Evolutionary conservation across 2,797 vertebrate species (phyloP), one percentile per base, ranked within the genome.

Genomic region (Pseudochromis fuscus): DNA sequence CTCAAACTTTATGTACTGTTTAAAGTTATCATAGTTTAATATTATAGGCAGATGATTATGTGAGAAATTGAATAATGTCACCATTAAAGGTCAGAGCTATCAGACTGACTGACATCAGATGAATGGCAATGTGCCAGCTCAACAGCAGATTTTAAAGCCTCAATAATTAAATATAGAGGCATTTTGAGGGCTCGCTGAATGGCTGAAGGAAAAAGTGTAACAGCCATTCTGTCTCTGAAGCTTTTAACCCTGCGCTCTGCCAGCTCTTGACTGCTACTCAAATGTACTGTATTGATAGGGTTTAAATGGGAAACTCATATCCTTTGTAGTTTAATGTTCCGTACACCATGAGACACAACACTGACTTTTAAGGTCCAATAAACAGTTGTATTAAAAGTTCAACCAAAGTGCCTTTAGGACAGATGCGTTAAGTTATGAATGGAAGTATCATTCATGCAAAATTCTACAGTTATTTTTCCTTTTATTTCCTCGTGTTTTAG

Each of bases 71-170:
- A 93, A 90, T 81, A 86, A 88, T 86, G 87, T 86, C 76, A 85
- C 69, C 31, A 68, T 81, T 74, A 92, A 93, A 94, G 89, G 91
- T 93, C 87, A 86, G 74, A 82, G 77, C 76, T 46, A 79, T 91
- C 87, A 88, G 88, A 59, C 71, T 85, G 82, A 88, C 74, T 89
- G 89, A 87, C 87, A 87, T 81, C 45, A 73, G 56, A 82, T 79
- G 75, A 89, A 91, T 89, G 81, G 83, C 72, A 85, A 76, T 75
- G 77, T 69, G 69, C 72, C 51, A 42, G 74, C 78, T 88, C 75
- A 77, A 82, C 77, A 79, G 87, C 71, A 59, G 56, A 77, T 83
- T 90, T 89, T 72, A 78, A 90, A 84, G 79, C 72, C 76, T 84
- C 72, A 85, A 87, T 85, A 90, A 92, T 92, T 91, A 84, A 89